A percentile compares a stretch with the other conserved stretches of the same genome.
Conservation (phyloP, 2,888 invertebrate species). For the Machimus rusticus region DNA sequence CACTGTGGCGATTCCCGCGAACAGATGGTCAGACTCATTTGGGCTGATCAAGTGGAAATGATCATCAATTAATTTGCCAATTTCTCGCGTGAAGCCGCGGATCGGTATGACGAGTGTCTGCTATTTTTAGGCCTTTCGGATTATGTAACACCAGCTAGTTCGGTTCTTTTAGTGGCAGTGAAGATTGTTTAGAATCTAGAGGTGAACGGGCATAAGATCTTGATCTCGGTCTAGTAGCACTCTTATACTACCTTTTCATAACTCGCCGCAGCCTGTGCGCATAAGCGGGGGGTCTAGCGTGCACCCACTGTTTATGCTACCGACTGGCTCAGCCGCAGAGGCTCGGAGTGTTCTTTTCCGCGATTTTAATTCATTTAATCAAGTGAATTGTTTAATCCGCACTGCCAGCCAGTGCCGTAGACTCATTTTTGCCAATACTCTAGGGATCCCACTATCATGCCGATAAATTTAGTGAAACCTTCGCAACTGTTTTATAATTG, state of each 20-base stretch:
- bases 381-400: slow-evolving; percentile 30
- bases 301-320: neutral
- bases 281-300: neutral
- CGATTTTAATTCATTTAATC: slow-evolving; percentile 27
- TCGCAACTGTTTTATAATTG: neutral
- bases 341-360: neutral
- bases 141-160: slow-evolving; percentile 23
- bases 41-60: neutral
- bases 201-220: neutral
- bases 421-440: neutral
- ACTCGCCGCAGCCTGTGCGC: neutral
- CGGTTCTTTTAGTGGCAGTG: slow-evolving; percentile 1
- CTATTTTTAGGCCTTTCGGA: slow-evolving; percentile 34
- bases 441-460: neutral
- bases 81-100: neutral
- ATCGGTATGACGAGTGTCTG: slow-evolving; percentile 14
- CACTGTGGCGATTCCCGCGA: neutral
- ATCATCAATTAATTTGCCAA: slow-evolving; percentile 20
- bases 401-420: neutral
- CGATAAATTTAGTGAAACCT: neutral
- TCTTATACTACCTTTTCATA: neutral
- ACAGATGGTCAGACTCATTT: neutral
- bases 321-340: neutral
- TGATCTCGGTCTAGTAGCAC: neutral
- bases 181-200: neutral